Evolutionary conservation across 30 jellyfish, hydroid and myxozoan species (phyloP), one percentile per base, ranked within the genome.

Genomic region (Pseudorhiza aurosa): DNA sequence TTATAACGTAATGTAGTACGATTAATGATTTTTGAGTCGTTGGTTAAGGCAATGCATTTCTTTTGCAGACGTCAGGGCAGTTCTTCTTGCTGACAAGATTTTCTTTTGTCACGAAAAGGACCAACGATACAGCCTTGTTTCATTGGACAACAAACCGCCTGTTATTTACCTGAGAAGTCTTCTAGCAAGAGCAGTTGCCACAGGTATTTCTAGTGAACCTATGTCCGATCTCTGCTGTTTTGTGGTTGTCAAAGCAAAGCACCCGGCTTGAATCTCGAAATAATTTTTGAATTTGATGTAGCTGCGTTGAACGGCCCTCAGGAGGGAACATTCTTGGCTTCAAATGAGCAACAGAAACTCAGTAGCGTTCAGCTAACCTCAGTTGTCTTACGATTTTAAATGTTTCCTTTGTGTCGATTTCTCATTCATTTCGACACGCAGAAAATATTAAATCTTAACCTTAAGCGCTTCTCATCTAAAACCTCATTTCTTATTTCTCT

Each of bases 161-260:
- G 95, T 76, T 27, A 68, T 95, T 28, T 72, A 68, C 57, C 83
- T 95, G 80, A 70, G 78, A 47, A 88, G 83, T 76, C 86, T 95
- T 19, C 65, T 95, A 79, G 97, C 89, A 1, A 82, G 99, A 33
- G 97, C 83, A 50, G 97, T 88, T 17, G 99, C 99, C 24, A 95
- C 97, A 68, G 99, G 97, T 87, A 71, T 14, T 25, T 6, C n/a
- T n/a, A n/a, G n/a, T n/a, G n/a, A n/a, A n/a, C n/a, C n/a, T n/a
- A n/a, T n/a, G n/a, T n/a, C n/a, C n/a, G n/a, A n/a, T n/a, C n/a
- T n/a, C n/a, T n/a, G n/a, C n/a, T n/a, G n/a, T n/a, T n/a, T n/a
- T n/a, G n/a, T n/a, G n/a, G n/a, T n/a, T n/a, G n/a, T n/a, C n/a
- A n/a, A n/a, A n/a, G n/a, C 55, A 25, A 4, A 8, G 27, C 10